Base-by-base conservation (phyloP, 2,888 invertebrate genomes). In the Stramonita haemastoma region DNA sequence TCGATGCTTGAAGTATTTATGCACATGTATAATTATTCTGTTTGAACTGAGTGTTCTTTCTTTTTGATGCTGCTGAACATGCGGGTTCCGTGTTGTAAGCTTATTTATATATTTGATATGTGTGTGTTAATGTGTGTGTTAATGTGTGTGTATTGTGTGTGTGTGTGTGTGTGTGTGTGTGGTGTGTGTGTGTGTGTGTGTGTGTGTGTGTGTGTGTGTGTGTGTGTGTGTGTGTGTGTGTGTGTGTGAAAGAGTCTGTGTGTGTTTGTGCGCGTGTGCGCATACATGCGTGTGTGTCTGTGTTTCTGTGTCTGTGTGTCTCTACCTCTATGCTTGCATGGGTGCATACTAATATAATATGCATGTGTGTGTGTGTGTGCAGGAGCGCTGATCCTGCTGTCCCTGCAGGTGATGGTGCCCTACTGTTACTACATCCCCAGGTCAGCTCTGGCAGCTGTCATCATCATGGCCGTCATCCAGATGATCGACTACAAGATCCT, bases 341-440 rank as follows among this genome's bases (percentile, higher is more conserved):
- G 17, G 29, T 77, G 77, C 77, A n/a, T 29, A n/a, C n/a, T n/a
- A n/a, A n/a, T n/a, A n/a, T n/a, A n/a, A n/a, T n/a, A n/a, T n/a
- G n/a, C n/a, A n/a, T n/a, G n/a, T 56, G 36, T 19, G 0, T 29
- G 26, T 19, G 32, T 70, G 13, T 90, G 95, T 96, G 56, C 96
- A 98, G 98, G 98, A 93, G 96, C 97, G 32, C 96, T 98, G 93
- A 98, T 99, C 22, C 95, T 99, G 5, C 95, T 98, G 90, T 98
- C 98, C 0, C 96, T 99, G n/a, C 97, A 97, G 92, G 97, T 98
- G 66, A 97, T 99, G 36, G 98, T 98, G 0, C 98, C 98, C 0
- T 98, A 98, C 95, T 99, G 99, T 96, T 98, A 98, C 95, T 99
- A 94, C 93, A 95, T 96, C 89, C 96, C 96, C 1, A 93, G 95